Evolutionary conservation across 2,797 vertebrate species (phyloP).

Genomic region (Centropyge bicolor): DNA sequence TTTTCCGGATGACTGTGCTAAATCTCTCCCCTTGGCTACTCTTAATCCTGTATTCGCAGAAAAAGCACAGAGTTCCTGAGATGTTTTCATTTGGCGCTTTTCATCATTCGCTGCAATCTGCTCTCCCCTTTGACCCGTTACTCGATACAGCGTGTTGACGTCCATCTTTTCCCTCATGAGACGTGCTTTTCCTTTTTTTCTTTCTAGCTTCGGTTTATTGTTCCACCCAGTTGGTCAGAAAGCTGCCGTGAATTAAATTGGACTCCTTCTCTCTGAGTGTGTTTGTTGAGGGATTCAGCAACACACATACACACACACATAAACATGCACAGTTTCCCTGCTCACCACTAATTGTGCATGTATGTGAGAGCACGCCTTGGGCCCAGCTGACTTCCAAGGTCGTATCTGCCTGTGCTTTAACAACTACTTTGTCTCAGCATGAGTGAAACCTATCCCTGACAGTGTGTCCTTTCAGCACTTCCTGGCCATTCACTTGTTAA

Average conservation of each 20-base stretch:
- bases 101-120: slow-evolving; percentile 63
- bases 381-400: slow-evolving; percentile 72
- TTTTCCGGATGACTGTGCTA: slow-evolving; percentile 60
- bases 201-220: neutral
- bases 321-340: slow-evolving; percentile 27
- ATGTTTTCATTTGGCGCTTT: slow-evolving; percentile 64
- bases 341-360: slow-evolving; percentile 37
- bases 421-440: slow-evolving; percentile 58
- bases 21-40: slow-evolving; percentile 64
- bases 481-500: slow-evolving; percentile 52
- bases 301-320: slow-evolving; percentile 26
- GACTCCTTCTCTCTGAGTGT: slow-evolving; percentile 37
- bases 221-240: slow-evolving; percentile 26
- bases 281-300: slow-evolving; percentile 51
- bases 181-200: neutral
- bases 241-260: slow-evolving; percentile 59
- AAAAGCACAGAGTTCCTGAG: slow-evolving; percentile 49
- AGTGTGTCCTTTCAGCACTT: slow-evolving; percentile 27
- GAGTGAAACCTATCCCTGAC: slow-evolving; percentile 44
- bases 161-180: slow-evolving; percentile 33
- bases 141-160: slow-evolving; percentile 50
- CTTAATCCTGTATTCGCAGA: slow-evolving; percentile 74
- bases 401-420: slow-evolving; percentile 53
- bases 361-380: slow-evolving; percentile 42
- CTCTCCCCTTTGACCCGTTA: slow-evolving; percentile 54